Evolutionary conservation across 2,797 vertebrate genomes (phyloP).

Genomic region (Poeciliopsis presidionis): DNA sequence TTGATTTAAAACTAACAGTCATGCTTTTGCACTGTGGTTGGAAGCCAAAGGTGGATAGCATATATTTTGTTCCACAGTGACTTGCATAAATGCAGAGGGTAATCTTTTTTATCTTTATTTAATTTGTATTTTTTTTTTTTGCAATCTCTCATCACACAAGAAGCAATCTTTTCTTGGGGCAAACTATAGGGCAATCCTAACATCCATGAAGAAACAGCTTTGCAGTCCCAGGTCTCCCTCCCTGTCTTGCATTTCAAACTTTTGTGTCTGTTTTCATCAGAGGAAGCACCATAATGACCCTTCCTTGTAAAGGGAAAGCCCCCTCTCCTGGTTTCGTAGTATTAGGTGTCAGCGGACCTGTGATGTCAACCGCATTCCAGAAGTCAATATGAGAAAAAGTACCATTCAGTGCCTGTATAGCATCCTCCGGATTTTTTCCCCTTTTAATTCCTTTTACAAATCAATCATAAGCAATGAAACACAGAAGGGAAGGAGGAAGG

Average conservation of each 20-base stretch:
- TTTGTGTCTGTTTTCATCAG: conserved; percentile 63
- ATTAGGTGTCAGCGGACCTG: conserved; percentile 39
- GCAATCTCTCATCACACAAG: not conserved
- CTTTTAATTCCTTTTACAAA: not conserved
- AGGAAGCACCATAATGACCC: conserved; percentile 52
- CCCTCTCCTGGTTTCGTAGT: conserved; percentile 17
- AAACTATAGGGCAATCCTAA: conserved; percentile 22
- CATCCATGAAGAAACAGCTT: conserved; percentile 29
- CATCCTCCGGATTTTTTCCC: not conserved
- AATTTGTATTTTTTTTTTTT: not conserved
- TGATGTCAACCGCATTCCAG: conserved; percentile 37
- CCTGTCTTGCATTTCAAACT: conserved; percentile 52
- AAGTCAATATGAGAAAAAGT: conserved; percentile 34
- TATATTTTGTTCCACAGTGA: conserved; percentile 14
- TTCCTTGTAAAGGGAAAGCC: conserved; percentile 20
- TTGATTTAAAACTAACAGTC: not conserved
- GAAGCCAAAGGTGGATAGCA: not conserved
- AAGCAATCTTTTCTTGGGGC: not conserved
- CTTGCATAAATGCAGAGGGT: conserved; percentile 6
- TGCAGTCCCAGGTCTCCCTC: conserved; percentile 9
- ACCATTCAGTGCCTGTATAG: not conserved
- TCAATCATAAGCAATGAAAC: not conserved
- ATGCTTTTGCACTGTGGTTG: not conserved
- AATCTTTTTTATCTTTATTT: not conserved
- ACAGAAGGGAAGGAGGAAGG: too few species aligned